A percentile compares a stretch with the other conserved stretches of the same genome.
These are phyloP conservation scores for Andricus curvator DNA, from an alignment of 2,888 invertebrate genomes.

Conservation along the genomic window DNA sequence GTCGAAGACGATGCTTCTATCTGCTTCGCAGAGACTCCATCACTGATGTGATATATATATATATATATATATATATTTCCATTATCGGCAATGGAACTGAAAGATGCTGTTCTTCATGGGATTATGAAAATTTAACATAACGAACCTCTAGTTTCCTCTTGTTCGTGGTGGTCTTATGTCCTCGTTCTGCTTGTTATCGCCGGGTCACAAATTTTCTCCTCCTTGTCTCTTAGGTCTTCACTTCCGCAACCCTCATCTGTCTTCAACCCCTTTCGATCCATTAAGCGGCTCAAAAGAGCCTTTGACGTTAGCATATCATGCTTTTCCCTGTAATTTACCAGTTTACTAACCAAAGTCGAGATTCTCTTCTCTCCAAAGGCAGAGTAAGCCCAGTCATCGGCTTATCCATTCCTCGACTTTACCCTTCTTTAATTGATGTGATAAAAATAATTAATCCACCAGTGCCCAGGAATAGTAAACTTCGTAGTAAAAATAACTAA, in stretches of 20 bases:
- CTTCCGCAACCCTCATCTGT: slow-evolving; percentile 16
- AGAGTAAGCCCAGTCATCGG: slow-evolving; percentile 44
- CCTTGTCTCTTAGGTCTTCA: slow-evolving; percentile 16
- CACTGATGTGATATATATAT: no score
- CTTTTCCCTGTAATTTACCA: slow-evolving; percentile 54
- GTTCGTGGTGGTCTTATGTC: slow-evolving; percentile 48
- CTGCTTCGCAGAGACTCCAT: no score
- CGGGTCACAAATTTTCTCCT: background rate
- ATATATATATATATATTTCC: slow-evolving; percentile 61
- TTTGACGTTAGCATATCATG: slow-evolving; percentile 56
- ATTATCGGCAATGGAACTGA: slow-evolving; percentile 66
- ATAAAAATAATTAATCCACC: background rate
- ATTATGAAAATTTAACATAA: slow-evolving; percentile 71
- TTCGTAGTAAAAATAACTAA: background rate
- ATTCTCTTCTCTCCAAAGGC: slow-evolving; percentile 44
- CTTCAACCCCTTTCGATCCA: slow-evolving; percentile 49
- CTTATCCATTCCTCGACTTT: background rate
- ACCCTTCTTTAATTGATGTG: background rate
- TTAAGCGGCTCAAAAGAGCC: slow-evolving; percentile 57
- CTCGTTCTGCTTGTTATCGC: slow-evolving; percentile 36
- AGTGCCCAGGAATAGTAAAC: background rate
- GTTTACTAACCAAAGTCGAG: slow-evolving; percentile 57
- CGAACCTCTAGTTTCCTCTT: slow-evolving; percentile 60
- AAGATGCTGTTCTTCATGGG: slow-evolving; percentile 65
- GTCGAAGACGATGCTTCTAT: no score